Evolutionary conservation across 2,888 invertebrate species (phyloP).

Genomic region (Rugalucina vietnamica): DNA sequence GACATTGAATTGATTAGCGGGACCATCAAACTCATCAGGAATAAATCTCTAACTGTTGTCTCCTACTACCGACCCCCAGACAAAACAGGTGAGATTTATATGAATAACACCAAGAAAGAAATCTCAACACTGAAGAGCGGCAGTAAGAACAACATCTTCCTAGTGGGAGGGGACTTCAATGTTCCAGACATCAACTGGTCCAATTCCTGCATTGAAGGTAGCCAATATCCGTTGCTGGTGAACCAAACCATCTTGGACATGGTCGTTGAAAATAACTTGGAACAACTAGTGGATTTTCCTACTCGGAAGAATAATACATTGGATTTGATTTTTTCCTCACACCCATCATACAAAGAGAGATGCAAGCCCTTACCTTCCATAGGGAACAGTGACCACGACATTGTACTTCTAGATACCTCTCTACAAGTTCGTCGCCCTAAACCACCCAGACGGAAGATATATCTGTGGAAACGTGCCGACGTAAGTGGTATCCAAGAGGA

Average conservation of each 20-base stretch:
- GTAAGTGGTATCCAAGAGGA: neutral
- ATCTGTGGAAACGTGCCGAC: conserved; percentile 20
- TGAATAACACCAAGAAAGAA: neutral
- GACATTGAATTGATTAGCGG: neutral
- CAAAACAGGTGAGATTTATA: neutral
- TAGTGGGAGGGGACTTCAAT: conserved; percentile 14
- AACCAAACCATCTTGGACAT: neutral
- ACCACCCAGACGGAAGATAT: neutral
- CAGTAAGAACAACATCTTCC: neutral
- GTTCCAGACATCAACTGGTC: conserved; percentile 10
- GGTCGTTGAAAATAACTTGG: neutral
- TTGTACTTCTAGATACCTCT: neutral
- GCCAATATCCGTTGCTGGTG: neutral
- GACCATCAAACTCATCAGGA: neutral
- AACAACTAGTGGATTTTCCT: conserved; percentile 19
- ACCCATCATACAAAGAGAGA: neutral
- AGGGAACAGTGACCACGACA: neutral
- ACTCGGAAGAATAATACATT: conserved; percentile 10
- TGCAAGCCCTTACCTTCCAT: conserved; percentile 27
- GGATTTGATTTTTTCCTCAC: neutral
- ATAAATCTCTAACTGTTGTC: neutral
- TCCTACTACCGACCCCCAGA: neutral
- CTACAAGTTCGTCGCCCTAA: neutral
- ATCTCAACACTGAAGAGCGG: neutral
- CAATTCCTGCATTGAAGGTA: neutral